Conservation (phyloP, 2,113 vertebrate species). For the Mugil cephalus region DNA sequence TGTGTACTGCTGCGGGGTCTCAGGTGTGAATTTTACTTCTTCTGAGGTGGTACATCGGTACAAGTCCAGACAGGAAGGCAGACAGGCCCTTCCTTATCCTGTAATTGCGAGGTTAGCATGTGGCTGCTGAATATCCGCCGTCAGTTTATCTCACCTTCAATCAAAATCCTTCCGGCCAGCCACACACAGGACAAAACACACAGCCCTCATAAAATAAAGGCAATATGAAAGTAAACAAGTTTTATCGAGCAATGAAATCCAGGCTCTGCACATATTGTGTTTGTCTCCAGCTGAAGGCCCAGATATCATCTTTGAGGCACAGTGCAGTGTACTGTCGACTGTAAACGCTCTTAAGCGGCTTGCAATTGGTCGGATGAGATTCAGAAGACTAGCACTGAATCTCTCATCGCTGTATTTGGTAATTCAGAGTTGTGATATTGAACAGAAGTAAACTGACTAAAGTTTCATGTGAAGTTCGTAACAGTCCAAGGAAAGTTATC, state of each 20-base stretch:
- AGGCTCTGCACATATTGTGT: constrained; percentile 42
- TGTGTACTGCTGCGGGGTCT: constrained; percentile 49
- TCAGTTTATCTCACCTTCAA: constrained; percentile 52
- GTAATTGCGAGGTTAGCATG: constrained; percentile 49
- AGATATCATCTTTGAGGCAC: constrained; percentile 60
- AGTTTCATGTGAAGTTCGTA: constrained; percentile 7
- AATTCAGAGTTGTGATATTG: constrained; percentile 21
- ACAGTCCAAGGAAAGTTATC: not conserved
- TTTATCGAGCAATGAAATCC: constrained; percentile 30
- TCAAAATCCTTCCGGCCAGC: constrained; percentile 19
- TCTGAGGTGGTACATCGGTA: constrained; percentile 47
- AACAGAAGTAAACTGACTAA: not conserved
- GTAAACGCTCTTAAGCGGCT: constrained; percentile 36
- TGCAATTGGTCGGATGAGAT: constrained; percentile 51
- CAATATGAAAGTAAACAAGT: constrained; percentile 12
- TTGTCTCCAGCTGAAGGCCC: constrained; percentile 49
- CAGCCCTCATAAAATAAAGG: constrained; percentile 45
- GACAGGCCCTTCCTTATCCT: constrained; percentile 45
- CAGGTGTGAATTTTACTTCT: constrained; percentile 68
- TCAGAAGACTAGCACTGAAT: constrained; percentile 31
- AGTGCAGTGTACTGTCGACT: constrained; percentile 29
- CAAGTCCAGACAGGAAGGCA: constrained; percentile 70
- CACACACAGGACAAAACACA: constrained; percentile 35
- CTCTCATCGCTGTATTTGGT: constrained; percentile 61
- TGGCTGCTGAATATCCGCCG: constrained; percentile 47